phyloP scores from a whole-genome alignment of 2,888 invertebrate species.

The Timandra comae region DNA sequence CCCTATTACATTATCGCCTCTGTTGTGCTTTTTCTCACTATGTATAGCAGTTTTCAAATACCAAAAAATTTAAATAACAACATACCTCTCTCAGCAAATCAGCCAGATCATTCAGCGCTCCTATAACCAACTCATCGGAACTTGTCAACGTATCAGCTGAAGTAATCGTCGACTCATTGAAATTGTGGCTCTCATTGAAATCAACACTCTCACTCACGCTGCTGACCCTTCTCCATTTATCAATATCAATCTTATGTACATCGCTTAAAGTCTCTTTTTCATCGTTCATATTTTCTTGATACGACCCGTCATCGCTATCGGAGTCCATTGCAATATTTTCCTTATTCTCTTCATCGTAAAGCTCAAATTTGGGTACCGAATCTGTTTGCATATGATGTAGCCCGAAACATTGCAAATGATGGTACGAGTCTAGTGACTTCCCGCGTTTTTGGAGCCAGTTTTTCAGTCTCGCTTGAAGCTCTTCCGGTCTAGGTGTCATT shows the following conservation, averaged over 20 bases:
- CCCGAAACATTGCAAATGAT: slow-evolving; percentile 75
- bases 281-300: slow-evolving; percentile 47
- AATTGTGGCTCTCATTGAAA: slow-evolving; percentile 38
- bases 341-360: slow-evolving; percentile 65
- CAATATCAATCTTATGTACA: slow-evolving; percentile 20
- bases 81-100: slow-evolving; percentile 71
- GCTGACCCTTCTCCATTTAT: slow-evolving; percentile 53
- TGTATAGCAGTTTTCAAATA: too few relatives aligned
- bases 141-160: slow-evolving; percentile 32
- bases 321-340: slow-evolving; percentile 66
- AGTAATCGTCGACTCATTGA: slow-evolving; percentile 34
- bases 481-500: slow-evolving; percentile 57
- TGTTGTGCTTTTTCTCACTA: too few relatives aligned
- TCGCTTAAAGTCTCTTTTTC: slow-evolving; percentile 6
- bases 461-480: slow-evolving; percentile 57
- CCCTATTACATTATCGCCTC: too few relatives aligned
- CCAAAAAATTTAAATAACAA: background rate
- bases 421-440: slow-evolving; percentile 62
- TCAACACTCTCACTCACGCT: slow-evolving; percentile 42
- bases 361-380: slow-evolving; percentile 18
- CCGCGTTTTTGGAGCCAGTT: slow-evolving; percentile 72
- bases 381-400: slow-evolving; percentile 38
- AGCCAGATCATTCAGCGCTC: slow-evolving; percentile 70
- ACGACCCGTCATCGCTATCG: slow-evolving; percentile 60
- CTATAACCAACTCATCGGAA: slow-evolving; percentile 51